Evolutionary conservation across 2,797 vertebrate genomes (phyloP).

Genomic region (Cryptoblepharus egeriae): DNA sequence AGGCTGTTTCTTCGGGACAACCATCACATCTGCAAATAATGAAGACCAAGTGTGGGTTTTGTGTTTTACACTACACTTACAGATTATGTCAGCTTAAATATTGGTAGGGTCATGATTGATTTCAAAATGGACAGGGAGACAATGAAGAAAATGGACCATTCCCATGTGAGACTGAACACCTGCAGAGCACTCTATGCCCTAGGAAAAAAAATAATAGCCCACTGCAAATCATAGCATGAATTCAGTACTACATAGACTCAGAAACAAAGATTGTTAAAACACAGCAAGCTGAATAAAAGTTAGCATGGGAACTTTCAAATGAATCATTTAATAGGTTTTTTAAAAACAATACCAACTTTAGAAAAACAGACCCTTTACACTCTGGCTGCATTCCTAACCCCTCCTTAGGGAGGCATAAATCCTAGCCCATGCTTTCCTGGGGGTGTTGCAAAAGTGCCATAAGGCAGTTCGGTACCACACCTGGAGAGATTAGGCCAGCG

Average conservation of each 20-base stretch:
- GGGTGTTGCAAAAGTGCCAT: too few species aligned
- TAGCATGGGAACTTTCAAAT: neutral
- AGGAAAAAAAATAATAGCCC: neutral
- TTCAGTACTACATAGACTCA: constrained; percentile 6
- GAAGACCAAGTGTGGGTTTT: constrained; percentile 29
- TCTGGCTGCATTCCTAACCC: too few species aligned
- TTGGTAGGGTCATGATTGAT: constrained; percentile 45
- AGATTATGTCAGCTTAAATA: neutral
- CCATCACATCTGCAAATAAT: constrained; percentile 56
- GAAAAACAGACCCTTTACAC: neutral
- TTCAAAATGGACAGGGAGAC: neutral
- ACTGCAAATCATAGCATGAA: neutral
- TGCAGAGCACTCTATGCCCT: constrained; percentile 8
- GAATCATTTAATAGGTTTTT: neutral
- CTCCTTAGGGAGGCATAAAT: too few species aligned
- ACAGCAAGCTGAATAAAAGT: neutral
- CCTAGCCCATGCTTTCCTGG: too few species aligned
- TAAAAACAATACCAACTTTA: too few species aligned
- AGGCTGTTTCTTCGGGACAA: constrained; percentile 50
- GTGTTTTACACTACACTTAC: neutral
- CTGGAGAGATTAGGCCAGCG: too few species aligned
- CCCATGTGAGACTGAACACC: neutral
- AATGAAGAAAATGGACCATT: constrained; percentile 34
- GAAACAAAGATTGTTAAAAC: constrained; percentile 16
- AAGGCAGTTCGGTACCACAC: too few species aligned